Base-by-base conservation (phyloP, 2,113 vertebrate species). In the Fulica atra region DNA sequence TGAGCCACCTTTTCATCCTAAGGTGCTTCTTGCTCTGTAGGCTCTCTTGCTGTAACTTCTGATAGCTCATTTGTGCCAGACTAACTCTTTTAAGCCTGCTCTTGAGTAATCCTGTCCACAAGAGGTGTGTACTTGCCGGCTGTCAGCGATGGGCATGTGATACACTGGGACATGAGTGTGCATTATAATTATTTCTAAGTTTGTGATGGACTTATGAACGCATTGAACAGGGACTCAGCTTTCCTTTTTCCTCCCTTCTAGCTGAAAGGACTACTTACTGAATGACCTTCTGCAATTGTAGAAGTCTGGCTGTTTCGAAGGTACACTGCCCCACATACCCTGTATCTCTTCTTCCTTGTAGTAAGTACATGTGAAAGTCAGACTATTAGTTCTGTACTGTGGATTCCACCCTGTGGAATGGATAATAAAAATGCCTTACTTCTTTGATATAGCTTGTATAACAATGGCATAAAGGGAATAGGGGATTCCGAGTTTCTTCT, bases 121-220 rank as follows among this genome's bases (percentile, higher is more conserved):
- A 28, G 78, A 53, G 33, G 13, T 11, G 21, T 50, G 31, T 60
- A 46, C 28, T 23, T 28, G 31, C 38, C 24, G n/a, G 38, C 60
- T 48, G 35, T 17, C 19, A 24, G 60, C 0, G 3, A 19, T 5
- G 10, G 6, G 9, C 11, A 7, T 4, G 1, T 3, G 42, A 36
- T 5, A 2, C 23, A 6, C 6, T n/a, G 81, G 51, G 50, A 40
- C 33, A 16, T 0, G 5, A 38, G 11, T 1, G 33, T 19, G 13
- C 18, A 1, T 33, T 38, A 14, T 3, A 77, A 23, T 71, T 29
- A n/a, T 15, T 33, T 72, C 10, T 1, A 13, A 64, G 9, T 57
- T 36, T 51, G 50, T 44, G 35, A 35, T 38, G 29, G 51, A 24
- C 1, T 0, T 26, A 17, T 50, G 51, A 72, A n/a, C 2, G 3